A percentile compares a stretch with the other conserved stretches of the same genome.
phyloP scores from a whole-genome alignment of 2,113 vertebrate genomes.

The Eleginops maclovinus region DNA sequence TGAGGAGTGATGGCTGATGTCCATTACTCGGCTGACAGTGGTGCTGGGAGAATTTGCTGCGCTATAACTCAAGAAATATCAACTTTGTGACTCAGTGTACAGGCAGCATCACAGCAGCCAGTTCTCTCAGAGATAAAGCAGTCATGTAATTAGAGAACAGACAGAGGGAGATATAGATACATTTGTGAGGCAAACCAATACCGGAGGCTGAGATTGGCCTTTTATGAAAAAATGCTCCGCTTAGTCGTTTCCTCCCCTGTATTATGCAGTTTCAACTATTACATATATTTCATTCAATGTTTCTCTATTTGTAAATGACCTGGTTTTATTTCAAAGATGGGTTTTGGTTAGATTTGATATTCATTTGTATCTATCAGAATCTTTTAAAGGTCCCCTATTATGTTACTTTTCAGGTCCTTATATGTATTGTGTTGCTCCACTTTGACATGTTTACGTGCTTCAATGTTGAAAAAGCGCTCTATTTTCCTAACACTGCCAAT shows the following conservation, averaged over 20 bases:
- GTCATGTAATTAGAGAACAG: constrained; percentile 37
- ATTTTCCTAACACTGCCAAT: too few relatives aligned
- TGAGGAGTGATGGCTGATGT: constrained; percentile 50
- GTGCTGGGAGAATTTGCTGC: constrained; percentile 28
- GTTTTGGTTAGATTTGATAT: neutral
- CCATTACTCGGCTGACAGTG: constrained; percentile 43
- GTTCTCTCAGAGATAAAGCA: constrained; percentile 28
- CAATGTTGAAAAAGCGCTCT: too few relatives aligned
- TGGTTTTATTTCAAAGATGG: neutral
- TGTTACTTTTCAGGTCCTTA: too few relatives aligned
- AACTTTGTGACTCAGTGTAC: constrained; percentile 33
- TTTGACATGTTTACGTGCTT: too few relatives aligned
- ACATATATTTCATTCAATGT: neutral
- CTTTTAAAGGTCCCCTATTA: too few relatives aligned
- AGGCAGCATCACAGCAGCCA: constrained; percentile 8
- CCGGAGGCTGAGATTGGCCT: neutral
- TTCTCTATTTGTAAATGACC: neutral
- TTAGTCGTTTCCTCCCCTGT: neutral
- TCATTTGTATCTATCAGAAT: neutral
- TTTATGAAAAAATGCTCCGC: constrained; percentile 4
- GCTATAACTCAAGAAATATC: constrained; percentile 20
- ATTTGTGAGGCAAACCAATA: constrained; percentile 1
- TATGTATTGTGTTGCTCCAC: too few relatives aligned
- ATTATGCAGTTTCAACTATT: neutral
- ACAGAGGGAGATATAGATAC: constrained; percentile 17